Percentiles rank a stretch among this genome's conserved stretches.
These are phyloP conservation scores for Invenusta paracnida DNA, from an alignment of 2,888 invertebrate species.

Conservation along the genomic window DNA sequence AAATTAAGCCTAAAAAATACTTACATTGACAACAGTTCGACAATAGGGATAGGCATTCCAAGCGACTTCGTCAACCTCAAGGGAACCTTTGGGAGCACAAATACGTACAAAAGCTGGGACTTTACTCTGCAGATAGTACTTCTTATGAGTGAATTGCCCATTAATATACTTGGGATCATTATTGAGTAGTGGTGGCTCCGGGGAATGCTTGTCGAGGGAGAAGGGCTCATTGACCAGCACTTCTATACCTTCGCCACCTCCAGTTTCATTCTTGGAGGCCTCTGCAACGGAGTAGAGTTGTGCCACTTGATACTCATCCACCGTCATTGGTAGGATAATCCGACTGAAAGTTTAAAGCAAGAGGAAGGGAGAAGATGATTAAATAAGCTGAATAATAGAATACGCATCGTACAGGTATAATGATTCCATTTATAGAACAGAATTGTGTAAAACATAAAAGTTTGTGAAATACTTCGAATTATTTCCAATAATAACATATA, in stretches of 20 bases:
- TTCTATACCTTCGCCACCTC: constrained; percentile 70
- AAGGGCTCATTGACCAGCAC: constrained; percentile 97
- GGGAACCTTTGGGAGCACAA: constrained; percentile 85
- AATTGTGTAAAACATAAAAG: too few relatives aligned
- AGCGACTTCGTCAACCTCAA: constrained; percentile 95
- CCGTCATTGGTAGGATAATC: constrained; percentile 86
- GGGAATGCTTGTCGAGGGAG: constrained; percentile 47
- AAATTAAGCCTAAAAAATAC: too few relatives aligned
- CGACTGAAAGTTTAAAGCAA: constrained; percentile 78
- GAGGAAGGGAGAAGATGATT: too few relatives aligned
- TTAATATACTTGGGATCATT: constrained; percentile 66
- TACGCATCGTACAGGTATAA: too few relatives aligned
- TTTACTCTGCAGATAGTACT: constrained; percentile 88
- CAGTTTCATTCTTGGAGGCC: constrained; percentile 69
- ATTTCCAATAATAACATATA: too few relatives aligned
- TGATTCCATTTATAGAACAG: too few relatives aligned
- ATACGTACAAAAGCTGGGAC: constrained; percentile 87
- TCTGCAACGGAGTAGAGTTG: constrained; percentile 93
- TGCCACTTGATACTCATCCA: constrained; percentile 98
- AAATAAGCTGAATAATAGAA: too few relatives aligned
- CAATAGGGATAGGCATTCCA: constrained; percentile 99
- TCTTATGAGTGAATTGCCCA: constrained; percentile 98
- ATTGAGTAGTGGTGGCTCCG: constrained; percentile 70
- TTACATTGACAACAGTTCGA: constrained; percentile 67
- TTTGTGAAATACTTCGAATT: too few relatives aligned